These are phyloP conservation scores for Apogon talboti DNA, from an alignment of 2,797 vertebrate species.

Conservation along the genomic window DNA sequence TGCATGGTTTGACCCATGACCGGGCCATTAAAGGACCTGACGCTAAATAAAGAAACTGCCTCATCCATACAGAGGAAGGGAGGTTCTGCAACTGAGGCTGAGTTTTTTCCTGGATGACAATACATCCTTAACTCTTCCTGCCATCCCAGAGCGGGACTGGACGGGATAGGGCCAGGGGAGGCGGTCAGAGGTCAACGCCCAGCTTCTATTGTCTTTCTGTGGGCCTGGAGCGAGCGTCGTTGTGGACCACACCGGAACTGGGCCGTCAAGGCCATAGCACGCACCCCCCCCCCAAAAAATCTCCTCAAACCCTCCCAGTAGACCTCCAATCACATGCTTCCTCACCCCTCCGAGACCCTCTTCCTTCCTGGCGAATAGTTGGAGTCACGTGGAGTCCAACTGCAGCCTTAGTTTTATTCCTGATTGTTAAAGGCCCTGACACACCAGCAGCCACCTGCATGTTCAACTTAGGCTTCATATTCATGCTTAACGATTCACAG, in stretches of 20 bases:
- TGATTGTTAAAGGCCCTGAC: constrained; percentile 48
- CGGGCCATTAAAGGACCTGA: constrained; percentile 21
- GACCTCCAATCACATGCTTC: constrained; percentile 70
- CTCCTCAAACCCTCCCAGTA: constrained; percentile 30
- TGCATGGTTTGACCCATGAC: constrained; percentile 30
- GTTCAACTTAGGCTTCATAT: constrained; percentile 76
- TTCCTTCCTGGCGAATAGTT: constrained; percentile 72
- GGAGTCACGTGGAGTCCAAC: constrained; percentile 51
- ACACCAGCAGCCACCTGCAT: constrained; percentile 67
- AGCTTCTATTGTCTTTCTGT: constrained; percentile 73
- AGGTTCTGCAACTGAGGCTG: constrained; percentile 52
- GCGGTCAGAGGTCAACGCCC: constrained; percentile 71
- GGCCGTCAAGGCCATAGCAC: constrained; percentile 20
- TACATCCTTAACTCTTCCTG: constrained; percentile 67
- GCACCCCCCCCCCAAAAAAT: constrained; percentile 39
- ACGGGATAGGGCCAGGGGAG: constrained; percentile 29
- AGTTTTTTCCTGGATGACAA: constrained; percentile 78
- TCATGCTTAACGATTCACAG: constrained; percentile 74
- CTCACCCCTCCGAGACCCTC: constrained; percentile 40
- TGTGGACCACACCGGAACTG: constrained; percentile 57
- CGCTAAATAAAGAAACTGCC: constrained; percentile 73
- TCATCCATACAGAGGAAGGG: constrained; percentile 72
- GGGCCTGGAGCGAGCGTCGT: constrained; percentile 36
- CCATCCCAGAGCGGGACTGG: constrained; percentile 59
- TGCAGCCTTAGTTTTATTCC: constrained; percentile 25